Percentiles rank a stretch among this genome's conserved stretches.
phyloP scores from a whole-genome alignment of 1,140 invertebrate genomes.

The Helicoverpa armigera region DNA sequence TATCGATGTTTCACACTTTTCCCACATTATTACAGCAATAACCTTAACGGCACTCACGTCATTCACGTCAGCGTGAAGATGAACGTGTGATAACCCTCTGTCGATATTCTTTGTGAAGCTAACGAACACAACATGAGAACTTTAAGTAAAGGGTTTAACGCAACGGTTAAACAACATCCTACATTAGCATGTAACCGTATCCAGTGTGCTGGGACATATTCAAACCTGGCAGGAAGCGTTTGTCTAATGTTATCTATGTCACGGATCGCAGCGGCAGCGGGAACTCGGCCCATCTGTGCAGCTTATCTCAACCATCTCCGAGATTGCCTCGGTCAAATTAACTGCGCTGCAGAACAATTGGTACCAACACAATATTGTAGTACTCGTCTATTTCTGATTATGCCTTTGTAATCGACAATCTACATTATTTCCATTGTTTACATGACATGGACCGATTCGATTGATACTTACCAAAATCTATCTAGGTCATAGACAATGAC shows the following conservation, averaged over 20 bases:
- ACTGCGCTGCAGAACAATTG: constrained; percentile 60
- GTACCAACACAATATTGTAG: constrained; percentile 51
- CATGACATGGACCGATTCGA: constrained; percentile 57
- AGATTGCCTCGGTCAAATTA: constrained; percentile 66
- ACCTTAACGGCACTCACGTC: constrained; percentile 65
- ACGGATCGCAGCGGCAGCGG: constrained; percentile 63
- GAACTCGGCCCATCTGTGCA: constrained; percentile 58
- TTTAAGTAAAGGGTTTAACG: constrained; percentile 39
- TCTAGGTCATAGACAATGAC: constrained; percentile 53
- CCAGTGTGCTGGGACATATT: constrained; percentile 43
- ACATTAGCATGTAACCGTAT: constrained; percentile 45
- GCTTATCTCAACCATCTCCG: constrained; percentile 61
- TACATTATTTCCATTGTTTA: constrained; percentile 63
- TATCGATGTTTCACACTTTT: constrained; percentile 76
- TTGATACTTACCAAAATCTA: constrained; percentile 55
- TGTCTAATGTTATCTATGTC: constrained; percentile 67
- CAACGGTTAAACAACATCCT: constrained; percentile 34
- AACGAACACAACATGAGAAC: constrained; percentile 18
- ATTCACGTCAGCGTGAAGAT: constrained; percentile 50
- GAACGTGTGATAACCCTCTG: constrained; percentile 48
- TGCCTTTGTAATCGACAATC: constrained; percentile 56
- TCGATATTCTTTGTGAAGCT: constrained; percentile 45
- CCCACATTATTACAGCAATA: constrained; percentile 64
- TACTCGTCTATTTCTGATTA: constrained; percentile 48
- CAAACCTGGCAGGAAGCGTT: constrained; percentile 59